Evolutionary conservation across 1,140 invertebrate species (phyloP).

Genomic region (Copidosoma floridanum): DNA sequence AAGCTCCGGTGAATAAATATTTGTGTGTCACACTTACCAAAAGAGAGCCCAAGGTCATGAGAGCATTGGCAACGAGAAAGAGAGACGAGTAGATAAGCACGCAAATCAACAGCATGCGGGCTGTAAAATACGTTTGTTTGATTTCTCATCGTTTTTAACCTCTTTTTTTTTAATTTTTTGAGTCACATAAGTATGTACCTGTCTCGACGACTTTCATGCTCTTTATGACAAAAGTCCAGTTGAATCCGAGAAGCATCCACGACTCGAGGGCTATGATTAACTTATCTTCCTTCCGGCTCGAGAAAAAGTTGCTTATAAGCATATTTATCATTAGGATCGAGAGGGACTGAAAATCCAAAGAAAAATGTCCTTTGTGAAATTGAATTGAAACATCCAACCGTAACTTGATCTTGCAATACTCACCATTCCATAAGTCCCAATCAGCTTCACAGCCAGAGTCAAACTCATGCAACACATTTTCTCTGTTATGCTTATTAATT

Average conservation of each 20-base stretch:
- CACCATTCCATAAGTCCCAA: constrained; percentile 51
- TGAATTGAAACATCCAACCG: not conserved
- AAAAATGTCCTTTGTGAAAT: too few species aligned
- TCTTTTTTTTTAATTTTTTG: too few species aligned
- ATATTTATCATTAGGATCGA: constrained; percentile 52
- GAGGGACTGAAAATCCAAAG: constrained; percentile 40
- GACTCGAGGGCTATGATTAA: constrained; percentile 40
- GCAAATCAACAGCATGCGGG: constrained; percentile 35
- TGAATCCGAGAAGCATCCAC: constrained; percentile 47
- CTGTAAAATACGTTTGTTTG: constrained; percentile 41
- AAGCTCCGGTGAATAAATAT: constrained; percentile 2
- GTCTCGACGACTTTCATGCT: constrained; percentile 35
- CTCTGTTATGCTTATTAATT: constrained; percentile 5
- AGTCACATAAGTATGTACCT: too few species aligned
- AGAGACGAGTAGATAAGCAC: constrained; percentile 39
- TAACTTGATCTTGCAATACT: constrained; percentile 25
- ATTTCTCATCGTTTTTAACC: too few species aligned
- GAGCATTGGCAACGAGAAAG: constrained; percentile 41
- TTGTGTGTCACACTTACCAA: constrained; percentile 38
- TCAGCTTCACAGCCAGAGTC: constrained; percentile 47
- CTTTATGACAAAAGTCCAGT: constrained; percentile 46
- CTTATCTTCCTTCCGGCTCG: constrained; percentile 32
- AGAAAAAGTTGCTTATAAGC: constrained; percentile 47
- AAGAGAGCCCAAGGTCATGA: constrained; percentile 44
- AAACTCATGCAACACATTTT: constrained; percentile 42